Percentiles rank a stretch among this genome's conserved stretches.
phyloP scores from a whole-genome alignment of 2,113 vertebrate genomes.

The Cygnus atratus region DNA sequence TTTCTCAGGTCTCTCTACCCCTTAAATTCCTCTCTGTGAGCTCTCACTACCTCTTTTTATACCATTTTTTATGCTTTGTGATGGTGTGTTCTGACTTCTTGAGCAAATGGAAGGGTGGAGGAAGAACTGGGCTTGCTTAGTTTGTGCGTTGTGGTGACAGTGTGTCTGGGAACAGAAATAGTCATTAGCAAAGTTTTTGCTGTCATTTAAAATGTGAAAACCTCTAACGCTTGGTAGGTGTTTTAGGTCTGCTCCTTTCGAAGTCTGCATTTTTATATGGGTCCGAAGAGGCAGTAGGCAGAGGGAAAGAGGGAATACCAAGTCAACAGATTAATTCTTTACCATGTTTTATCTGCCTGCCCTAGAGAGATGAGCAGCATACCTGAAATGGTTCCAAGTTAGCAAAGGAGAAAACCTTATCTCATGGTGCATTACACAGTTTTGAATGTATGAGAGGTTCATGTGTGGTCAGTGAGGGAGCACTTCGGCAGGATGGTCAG shows the following conservation, averaged over 20 bases:
- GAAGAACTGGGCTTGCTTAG: not conserved
- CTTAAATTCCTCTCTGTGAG: constrained; percentile 11
- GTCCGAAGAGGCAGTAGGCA: not conserved
- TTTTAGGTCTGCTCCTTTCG: not conserved
- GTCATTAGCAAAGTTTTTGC: not conserved
- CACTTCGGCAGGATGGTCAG: too few species aligned
- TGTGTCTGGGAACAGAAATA: not conserved
- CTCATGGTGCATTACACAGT: not conserved
- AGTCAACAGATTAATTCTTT: not conserved
- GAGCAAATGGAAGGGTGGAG: not conserved
- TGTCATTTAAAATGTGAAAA: not conserved
- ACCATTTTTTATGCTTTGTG: not conserved
- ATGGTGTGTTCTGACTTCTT: not conserved
- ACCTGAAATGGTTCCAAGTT: not conserved
- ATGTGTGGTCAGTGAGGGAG: not conserved
- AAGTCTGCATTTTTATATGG: not conserved
- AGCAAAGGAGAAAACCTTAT: not conserved
- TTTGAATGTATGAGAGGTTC: not conserved
- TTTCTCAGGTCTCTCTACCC: not conserved
- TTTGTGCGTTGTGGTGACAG: not conserved
- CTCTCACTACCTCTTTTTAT: constrained; percentile 50
- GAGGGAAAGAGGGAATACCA: not conserved
- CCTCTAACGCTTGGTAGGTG: not conserved
- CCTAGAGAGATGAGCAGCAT: not conserved
- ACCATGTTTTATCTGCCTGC: not conserved